These are phyloP conservation scores for Fabriciana adippe DNA, from an alignment of 2,888 invertebrate species.

Conservation along the genomic window DNA sequence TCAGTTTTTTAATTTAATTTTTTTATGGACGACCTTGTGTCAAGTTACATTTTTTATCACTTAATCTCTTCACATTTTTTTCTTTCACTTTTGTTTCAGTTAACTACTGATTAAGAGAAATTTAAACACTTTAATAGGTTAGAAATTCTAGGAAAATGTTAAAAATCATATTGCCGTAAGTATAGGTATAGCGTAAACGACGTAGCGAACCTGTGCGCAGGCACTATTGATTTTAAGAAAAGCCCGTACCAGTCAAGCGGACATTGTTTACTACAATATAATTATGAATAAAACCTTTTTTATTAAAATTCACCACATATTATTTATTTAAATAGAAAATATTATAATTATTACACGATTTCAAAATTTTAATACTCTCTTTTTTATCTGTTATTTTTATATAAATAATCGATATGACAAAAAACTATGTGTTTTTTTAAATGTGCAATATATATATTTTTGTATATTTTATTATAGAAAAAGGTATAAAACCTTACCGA, in stretches of 20 bases:
- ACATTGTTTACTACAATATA: conserved; percentile 58
- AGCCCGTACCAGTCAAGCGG: conserved; percentile 49
- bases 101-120: too few relatives aligned
- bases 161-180: conserved; percentile 25
- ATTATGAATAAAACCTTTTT: conserved; percentile 31
- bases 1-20: conserved; percentile 12
- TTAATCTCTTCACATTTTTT: too few relatives aligned
- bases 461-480: conserved; percentile 9
- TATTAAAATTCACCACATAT: neutral
- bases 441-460: neutral
- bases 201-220: conserved; percentile 60
- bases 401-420: neutral
- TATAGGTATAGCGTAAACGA: conserved; percentile 41
- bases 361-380: neutral
- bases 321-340: neutral
- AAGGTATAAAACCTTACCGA: conserved; percentile 35
- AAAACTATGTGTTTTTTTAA: conserved; percentile 5
- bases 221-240: conserved; percentile 72
- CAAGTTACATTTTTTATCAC: too few relatives aligned
- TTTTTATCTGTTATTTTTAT: neutral
- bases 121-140: neutral
- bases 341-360: neutral
- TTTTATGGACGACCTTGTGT: too few relatives aligned
- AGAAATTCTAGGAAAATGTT: neutral
- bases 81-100: too few relatives aligned